Evolutionary conservation across 1,140 invertebrate species (phyloP).

Genomic region (Leptinotarsa lineolata): DNA sequence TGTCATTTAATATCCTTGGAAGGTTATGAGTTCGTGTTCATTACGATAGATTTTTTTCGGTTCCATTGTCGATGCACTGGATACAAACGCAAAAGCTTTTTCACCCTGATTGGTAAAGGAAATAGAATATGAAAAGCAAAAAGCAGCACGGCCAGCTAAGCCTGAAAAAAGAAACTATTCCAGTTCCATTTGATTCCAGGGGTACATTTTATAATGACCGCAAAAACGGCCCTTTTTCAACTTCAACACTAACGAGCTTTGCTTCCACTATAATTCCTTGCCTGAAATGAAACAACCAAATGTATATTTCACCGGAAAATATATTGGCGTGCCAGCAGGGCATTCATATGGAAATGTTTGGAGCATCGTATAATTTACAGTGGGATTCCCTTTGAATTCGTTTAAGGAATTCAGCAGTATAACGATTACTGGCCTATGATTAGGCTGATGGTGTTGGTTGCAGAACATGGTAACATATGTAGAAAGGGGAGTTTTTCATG

Average conservation of each 20-base stretch:
- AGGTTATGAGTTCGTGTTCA: no score
- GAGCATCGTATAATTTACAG: background rate
- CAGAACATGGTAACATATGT: background rate
- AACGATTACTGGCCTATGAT: background rate
- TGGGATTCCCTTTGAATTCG: background rate
- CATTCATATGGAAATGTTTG: constrained; percentile 6
- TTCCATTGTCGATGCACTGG: no score
- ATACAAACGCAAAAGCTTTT: no score
- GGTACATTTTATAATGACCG: constrained; percentile 1
- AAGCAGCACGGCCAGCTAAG: no score
- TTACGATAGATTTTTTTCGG: no score
- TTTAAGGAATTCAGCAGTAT: background rate
- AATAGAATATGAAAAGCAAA: background rate
- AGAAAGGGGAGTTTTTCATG: no score
- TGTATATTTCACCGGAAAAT: constrained; percentile 2
- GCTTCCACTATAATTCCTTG: constrained; percentile 3
- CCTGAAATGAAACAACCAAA: background rate
- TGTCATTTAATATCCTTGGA: no score
- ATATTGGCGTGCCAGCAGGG: background rate
- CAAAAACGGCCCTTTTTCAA: constrained; percentile 8
- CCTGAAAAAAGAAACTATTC: background rate
- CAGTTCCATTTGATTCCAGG: background rate
- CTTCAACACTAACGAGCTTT: background rate
- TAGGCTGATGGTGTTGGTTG: background rate
- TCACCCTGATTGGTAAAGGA: background rate